Base-by-base conservation (phyloP, 2,888 invertebrate species). In the Aphodius sticticus region DNA sequence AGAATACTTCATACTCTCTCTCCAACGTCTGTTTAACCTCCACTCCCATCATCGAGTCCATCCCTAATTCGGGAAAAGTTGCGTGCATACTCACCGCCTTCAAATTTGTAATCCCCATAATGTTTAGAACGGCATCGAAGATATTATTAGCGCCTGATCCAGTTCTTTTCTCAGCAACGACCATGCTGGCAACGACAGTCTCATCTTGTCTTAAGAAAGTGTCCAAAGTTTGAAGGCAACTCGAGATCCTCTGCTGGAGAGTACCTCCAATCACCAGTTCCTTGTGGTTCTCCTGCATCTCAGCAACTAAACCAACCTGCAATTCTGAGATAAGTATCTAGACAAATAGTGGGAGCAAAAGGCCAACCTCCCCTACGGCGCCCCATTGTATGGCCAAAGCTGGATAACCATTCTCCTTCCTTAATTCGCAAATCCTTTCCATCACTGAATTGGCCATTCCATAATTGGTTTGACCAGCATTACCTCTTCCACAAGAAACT, bases 21-120 rank as follows among this genome's bases (percentile, higher is more conserved):
- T 98, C 97, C 1, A 98, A 89, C 0, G 95, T 95, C 89, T 98
- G 97, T 84, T 98, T 98, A 84, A 99, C 96, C 89, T 99, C 99
- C 0, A 98, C 96, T 0, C 96, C 97, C 97, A 97, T 98, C 91
- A 99, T 94, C 1, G 98, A 98, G 69, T 69, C 15, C 26, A 26
- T 26, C 26, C 26, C 26, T 26, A 26, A 26, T 26, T 26, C 70
- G 0, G 96, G 96, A 2, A 99, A 90, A 0, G 94, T 93, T 0
- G 94, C 92, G 85, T 94, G 93, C 81, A 93, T 91, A 72, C 95
- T 94, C 0, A 94, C 92, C 0, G 92, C 92, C 88, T 94, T 95
- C 86, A 93, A 88, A 86, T 95, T 94, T 84, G 92, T 91, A 82
- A 94, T 91, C 91, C 93, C 92, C 91, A 91, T 86, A 69, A 91